These are phyloP conservation scores for Mylabris sibirica DNA, from an alignment of 2,888 invertebrate species.

Conservation along the genomic window DNA sequence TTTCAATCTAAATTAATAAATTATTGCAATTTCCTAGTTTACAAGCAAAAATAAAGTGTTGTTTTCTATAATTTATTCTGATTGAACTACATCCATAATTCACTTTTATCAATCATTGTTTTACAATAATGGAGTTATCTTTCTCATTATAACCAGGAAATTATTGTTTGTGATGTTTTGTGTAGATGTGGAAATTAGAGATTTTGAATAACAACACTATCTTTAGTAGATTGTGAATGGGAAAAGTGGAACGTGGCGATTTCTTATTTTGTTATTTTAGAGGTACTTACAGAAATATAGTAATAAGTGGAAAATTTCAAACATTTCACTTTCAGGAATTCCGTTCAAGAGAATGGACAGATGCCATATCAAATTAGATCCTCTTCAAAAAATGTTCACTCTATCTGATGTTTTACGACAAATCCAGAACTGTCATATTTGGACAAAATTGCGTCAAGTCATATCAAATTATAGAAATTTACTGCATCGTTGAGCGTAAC, in stretches of 20 bases:
- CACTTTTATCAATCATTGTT: constrained; percentile 50
- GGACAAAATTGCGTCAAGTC: neutral
- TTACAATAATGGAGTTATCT: constrained; percentile 49
- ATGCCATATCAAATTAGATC: neutral
- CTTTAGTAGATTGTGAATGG: neutral
- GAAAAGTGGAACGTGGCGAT: neutral
- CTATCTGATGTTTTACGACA: constrained; percentile 2
- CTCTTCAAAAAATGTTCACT: neutral
- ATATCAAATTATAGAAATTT: constrained; percentile 12
- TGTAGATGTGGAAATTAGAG: neutral
- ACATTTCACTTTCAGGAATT: constrained; percentile 1
- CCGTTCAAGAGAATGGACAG: neutral
- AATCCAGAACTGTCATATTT: neutral
- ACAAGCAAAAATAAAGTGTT: neutral
- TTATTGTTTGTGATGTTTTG: constrained; percentile 43
- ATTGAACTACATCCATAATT: constrained; percentile 44
- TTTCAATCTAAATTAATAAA: constrained; percentile 17
- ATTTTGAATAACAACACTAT: no score
- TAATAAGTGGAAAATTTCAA: neutral
- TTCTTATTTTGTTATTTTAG: neutral
- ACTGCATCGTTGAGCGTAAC: neutral
- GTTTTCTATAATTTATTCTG: constrained; percentile 9
- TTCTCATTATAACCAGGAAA: constrained; percentile 52
- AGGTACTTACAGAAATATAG: no score
- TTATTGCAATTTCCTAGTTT: neutral